Evolutionary conservation across 2,888 invertebrate genomes (phyloP), one percentile per base, ranked within the genome.

Genomic region (Sclerodermus sp.): DNA sequence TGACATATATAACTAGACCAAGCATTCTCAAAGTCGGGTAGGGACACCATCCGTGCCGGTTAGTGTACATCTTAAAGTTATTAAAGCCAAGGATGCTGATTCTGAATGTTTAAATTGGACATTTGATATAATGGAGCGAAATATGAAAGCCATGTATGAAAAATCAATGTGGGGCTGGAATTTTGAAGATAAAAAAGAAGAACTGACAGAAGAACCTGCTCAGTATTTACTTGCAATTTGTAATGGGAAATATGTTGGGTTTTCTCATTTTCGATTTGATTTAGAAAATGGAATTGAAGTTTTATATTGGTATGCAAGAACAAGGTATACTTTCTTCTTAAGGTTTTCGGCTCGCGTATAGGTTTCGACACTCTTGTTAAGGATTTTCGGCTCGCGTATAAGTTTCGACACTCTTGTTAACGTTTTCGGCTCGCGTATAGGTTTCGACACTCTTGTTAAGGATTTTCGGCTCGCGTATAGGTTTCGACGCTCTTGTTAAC

Each of bases 71-170:
- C 81, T 91, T 64, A 83, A 80, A 59, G 86, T 87, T 49, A 81
- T 82, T 60, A 80, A 77, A 66, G 85, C 85, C 6, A 75, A 76
- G 40, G 79, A 86, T 51, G 76, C 91, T 43, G 81, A 84, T 45
- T 79, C 82, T 46, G 79, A 79, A 51, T 81, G 83, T 6, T 74
- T 85, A 30, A 80, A 86, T 31, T 91, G 90, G 89, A 84, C 87
- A 40, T 87, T 90, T 66, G 82, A 87, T 65, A 81, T 93, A 18
- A 88, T 89, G 53, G 87, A 89, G 73, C 82, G 82, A 57, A 93
- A 93, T 76, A 91, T 93, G 91, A 86, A 87, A 76, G 71, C 80
- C 52, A 79, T 88, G 85, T 93, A 85, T 82, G 85, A 68, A 47
- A 64, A 69, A 32, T 73, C 74, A 0, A 56, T 51, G 9, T 84